Evolutionary conservation across 2,113 vertebrate genomes (phyloP), one percentile per base, ranked within the genome.

Genomic region (Gymnarchus niloticus): DNA sequence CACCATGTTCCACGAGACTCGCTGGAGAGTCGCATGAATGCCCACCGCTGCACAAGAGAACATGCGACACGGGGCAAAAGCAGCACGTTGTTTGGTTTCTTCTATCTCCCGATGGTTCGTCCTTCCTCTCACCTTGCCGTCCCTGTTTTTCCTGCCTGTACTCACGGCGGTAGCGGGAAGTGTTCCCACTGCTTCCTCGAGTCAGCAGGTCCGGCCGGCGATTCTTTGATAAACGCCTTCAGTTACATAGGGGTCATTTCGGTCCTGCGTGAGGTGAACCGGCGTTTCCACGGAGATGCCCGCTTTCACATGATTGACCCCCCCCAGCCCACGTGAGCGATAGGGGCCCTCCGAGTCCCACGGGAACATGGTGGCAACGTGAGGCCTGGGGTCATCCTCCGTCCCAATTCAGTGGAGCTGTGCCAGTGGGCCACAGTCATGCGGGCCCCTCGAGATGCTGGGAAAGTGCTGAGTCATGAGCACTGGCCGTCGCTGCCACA

Each of bases 381-480:
- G 61, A 28, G 65, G n/a, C n/a, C n/a, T n/a, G n/a, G n/a, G n/a
- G n/a, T n/a, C n/a, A n/a, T n/a, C n/a, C n/a, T n/a, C n/a, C n/a
- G n/a, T n/a, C n/a, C n/a, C n/a, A 56, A 28, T 28, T 83, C 54
- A 59, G 82, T 56, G 46, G 82, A 3, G 21, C 12, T 3, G 51
- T 76, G 52, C 21, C 17, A 23, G 25, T 23, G 56, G 83, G 56
- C 7, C 56, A 8, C 10, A n/a, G 46, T 19, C 5, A 1, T 41
- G 65, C 21, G 8, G 52, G 51, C 1, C 6, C 59, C 61, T 69
- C 59, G 3, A 28, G 83, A 41, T n/a, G 73, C 84, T 80, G 73
- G 73, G 69, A 84, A 84, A 76, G 48, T 84, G 59, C 48, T 4
- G 41, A 78, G 7, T 85, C 69, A 85, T 56, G 51, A 56, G 33